Conservation (phyloP, 2,888 invertebrate species). For the Scelioninae gen. 1 region DNA sequence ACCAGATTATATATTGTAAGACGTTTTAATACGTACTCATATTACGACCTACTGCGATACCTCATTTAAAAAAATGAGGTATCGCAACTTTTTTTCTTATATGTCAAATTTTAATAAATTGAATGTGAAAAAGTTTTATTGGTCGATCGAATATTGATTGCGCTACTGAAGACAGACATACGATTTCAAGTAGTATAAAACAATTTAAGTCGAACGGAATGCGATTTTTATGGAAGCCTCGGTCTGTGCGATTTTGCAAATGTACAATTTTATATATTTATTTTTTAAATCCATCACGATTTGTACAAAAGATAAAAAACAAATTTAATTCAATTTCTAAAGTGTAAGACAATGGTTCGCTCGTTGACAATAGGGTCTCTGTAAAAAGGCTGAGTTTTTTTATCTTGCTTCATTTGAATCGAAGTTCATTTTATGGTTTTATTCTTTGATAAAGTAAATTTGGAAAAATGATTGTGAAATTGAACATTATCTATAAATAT, state of each 20-base stretch:
- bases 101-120: no score
- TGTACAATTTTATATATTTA: slow-evolving; percentile 7
- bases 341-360: slow-evolving; percentile 21
- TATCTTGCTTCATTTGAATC: background rate
- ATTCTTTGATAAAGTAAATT: no score
- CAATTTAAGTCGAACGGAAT: slow-evolving; percentile 9
- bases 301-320: slow-evolving; percentile 26
- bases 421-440: background rate
- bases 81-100: no score
- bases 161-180: slow-evolving; percentile 12
- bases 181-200: slow-evolving; percentile 20
- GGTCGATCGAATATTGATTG: slow-evolving; percentile 16
- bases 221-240: slow-evolving; percentile 25
- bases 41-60: no score
- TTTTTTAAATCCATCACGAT: slow-evolving; percentile 12
- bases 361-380: background rate
- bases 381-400: slow-evolving; percentile 2
- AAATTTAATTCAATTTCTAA: slow-evolving; percentile 19
- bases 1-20: slow-evolving; percentile 34
- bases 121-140: background rate
- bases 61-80: no score
- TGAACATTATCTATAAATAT: no score
- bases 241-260: slow-evolving; percentile 13
- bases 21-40: slow-evolving; percentile 24
- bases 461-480: no score